Percentiles rank a stretch among this genome's conserved stretches.
Evolutionary conservation across 2,888 invertebrate genomes (phyloP).

Genomic region (Ochropacha duplaris): DNA sequence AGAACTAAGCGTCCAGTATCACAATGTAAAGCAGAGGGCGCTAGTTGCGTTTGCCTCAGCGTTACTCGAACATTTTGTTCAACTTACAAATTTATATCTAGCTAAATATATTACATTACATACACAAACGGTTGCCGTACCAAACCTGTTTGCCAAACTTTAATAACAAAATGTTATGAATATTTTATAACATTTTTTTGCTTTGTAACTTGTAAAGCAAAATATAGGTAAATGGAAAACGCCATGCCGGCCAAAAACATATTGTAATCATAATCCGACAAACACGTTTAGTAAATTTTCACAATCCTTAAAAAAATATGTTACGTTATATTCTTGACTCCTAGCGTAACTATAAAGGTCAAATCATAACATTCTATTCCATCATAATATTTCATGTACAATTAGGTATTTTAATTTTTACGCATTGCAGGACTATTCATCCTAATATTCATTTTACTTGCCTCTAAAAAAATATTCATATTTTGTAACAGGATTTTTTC

Average conservation of each 20-base stretch:
- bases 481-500: not conserved
- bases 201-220: not conserved
- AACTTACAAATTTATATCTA: conserved; percentile 65
- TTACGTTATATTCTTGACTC: not conserved
- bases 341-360: not conserved
- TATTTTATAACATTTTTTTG: not conserved
- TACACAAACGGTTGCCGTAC: conserved; percentile 7
- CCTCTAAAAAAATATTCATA: not conserved
- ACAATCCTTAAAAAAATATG: not conserved
- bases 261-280: not conserved
- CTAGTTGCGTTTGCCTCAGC: conserved; percentile 16
- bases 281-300: not conserved
- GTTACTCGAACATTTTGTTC: conserved; percentile 63
- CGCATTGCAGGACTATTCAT: not conserved
- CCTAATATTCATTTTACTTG: not conserved
- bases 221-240: not conserved
- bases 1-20: conserved; percentile 40
- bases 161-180: not conserved
- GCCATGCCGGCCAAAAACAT: not conserved
- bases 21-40: conserved; percentile 40
- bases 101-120: conserved; percentile 37
- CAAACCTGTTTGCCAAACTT: not conserved
- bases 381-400: not conserved
- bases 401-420: not conserved
- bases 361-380: not conserved